Evolutionary conservation across 2,113 vertebrate genomes (phyloP), one percentile per base, ranked within the genome.

Genomic region (Pangasianodon hypophthalmus): DNA sequence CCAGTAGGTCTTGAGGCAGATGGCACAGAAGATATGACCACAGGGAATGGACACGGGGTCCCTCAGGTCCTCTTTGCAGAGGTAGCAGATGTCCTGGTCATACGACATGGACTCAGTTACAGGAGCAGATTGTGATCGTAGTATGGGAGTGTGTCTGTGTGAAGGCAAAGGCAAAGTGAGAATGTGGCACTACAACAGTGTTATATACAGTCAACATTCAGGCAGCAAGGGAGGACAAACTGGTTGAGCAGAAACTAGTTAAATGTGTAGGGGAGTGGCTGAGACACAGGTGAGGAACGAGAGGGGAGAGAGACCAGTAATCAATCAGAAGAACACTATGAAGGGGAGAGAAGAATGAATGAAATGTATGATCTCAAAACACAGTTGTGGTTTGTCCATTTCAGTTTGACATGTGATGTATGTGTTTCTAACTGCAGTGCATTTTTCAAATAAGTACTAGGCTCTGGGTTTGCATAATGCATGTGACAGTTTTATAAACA

Each of bases 211-310:
- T 95, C 95, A 95, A 95, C 93, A 96, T 93, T 93, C 91, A 92
- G 94, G 94, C 92, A 96, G 92, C 93, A 89, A 92, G 93, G 94
- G 94, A 95, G 90, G 94, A 29, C 92, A 95, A 96, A 96, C 96
- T 94, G 96, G 96, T 96, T 96, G 81, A 95, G 93, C 96, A 96
- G 96, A 96, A 96, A 96, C 96, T 94, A 92, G 94, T 94, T 92
- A 95, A 95, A 95, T 90, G 93, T 94, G 93, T 93, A 95, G 86
- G 95, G 94, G 91, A 91, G 91, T 92, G 91, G 90, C 90, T 87
- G 89, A 87, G 24, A 94, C 94, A 93, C 87, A 94, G 81, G 77
- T 92, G 91, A 92, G 92, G 90, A 91, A 90, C 92, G 52, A 93
- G 89, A 88, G 46, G 79, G 19, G 48, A 62, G 50, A 62, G 83